Evolutionary conservation across 1,140 invertebrate species (phyloP).

Genomic region (Marisa cornuarietis): DNA sequence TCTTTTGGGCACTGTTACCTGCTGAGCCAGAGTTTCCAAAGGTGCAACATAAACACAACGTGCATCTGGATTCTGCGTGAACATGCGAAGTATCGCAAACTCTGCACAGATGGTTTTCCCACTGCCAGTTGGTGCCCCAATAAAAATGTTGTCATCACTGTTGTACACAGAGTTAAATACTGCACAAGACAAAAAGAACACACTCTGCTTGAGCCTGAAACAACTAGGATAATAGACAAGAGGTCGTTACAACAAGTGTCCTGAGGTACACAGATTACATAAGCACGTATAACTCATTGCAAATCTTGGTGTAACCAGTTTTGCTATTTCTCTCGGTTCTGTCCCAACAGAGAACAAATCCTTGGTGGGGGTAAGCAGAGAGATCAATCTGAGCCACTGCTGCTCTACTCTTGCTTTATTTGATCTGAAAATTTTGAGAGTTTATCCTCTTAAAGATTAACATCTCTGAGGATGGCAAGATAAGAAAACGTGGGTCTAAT

Average conservation of each 20-base stretch:
- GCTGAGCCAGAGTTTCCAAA: slow-evolving; percentile 89
- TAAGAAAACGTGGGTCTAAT: too few species aligned
- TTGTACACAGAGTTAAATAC: slow-evolving; percentile 99
- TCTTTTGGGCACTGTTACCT: slow-evolving; percentile 65
- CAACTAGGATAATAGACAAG: background rate
- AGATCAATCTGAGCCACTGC: background rate
- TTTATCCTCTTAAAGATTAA: too few species aligned
- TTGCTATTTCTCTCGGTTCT: slow-evolving; percentile 15
- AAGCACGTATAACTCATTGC: too few species aligned
- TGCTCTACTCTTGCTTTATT: too few species aligned
- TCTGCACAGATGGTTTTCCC: slow-evolving; percentile 98
- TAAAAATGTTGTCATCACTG: slow-evolving; percentile 97
- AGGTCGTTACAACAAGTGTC: too few species aligned
- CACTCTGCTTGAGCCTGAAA: background rate
- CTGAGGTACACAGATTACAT: too few species aligned
- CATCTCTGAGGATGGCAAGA: too few species aligned
- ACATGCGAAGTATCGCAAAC: slow-evolving; percentile 91
- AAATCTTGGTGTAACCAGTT: background rate
- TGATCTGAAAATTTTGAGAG: too few species aligned
- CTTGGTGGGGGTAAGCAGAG: slow-evolving; percentile 17
- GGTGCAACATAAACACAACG: slow-evolving; percentile 93
- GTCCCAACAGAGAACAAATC: slow-evolving; percentile 8
- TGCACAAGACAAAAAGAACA: slow-evolving; percentile 43
- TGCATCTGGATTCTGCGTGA: slow-evolving; percentile 70
- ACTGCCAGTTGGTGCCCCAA: slow-evolving; percentile 96